Conservation (phyloP, 2,888 invertebrate species). For the Arctia plantaginis region DNA sequence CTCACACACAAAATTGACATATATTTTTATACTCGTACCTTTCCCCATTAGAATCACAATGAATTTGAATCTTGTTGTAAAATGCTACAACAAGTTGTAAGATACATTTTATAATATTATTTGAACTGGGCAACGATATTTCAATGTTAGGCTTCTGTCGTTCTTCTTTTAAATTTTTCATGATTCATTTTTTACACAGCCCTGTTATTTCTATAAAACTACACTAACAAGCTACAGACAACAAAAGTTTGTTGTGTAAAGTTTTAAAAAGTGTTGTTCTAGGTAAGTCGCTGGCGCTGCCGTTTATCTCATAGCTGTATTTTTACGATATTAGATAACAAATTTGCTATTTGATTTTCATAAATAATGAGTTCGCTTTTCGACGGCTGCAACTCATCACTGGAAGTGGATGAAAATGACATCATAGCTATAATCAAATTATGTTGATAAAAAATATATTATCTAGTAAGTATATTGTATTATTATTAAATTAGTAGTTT, state of each 20-base stretch:
- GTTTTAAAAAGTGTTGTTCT: constrained; percentile 7
- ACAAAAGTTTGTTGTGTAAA: constrained; percentile 9
- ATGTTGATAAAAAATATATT: background rate
- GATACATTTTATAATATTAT: background rate
- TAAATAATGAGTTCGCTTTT: background rate
- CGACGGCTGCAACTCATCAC: background rate
- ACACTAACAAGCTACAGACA: constrained; percentile 16
- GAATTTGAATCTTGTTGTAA: too few species aligned
- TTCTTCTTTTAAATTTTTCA: background rate
- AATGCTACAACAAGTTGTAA: too few species aligned
- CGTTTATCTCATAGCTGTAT: background rate
- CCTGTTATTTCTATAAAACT: constrained; percentile 7
- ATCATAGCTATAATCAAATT: background rate
- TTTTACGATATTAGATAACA: background rate
- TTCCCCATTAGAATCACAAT: too few species aligned
- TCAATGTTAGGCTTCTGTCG: background rate
- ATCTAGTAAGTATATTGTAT: background rate
- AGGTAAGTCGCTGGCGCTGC: constrained; percentile 1
- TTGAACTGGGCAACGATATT: background rate
- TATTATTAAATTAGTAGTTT: background rate
- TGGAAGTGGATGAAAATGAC: background rate
- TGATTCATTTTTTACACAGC: background rate
- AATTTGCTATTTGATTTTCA: background rate
- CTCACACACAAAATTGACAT: too few species aligned
- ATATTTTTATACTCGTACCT: too few species aligned